Base-by-base conservation (phyloP, 2,113 vertebrate genomes). In the Phrynosoma platyrhinos region DNA sequence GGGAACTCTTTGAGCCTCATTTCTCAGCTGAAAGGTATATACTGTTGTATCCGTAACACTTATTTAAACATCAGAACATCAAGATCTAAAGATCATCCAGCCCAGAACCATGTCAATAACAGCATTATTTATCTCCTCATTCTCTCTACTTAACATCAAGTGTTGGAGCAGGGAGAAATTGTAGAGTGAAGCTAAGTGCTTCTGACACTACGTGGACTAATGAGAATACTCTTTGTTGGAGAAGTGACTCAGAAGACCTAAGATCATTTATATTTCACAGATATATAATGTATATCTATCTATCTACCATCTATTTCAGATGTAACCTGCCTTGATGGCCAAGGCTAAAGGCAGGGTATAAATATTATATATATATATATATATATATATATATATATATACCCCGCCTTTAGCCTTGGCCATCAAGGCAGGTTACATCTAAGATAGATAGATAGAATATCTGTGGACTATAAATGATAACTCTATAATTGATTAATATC, bases 41-140 rank as follows among this genome's bases (percentile, higher is more conserved):
- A 82, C 89, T 90, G 83, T 88, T 91, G 88, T 83, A 83, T 75
- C 82, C 69, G 55, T 66, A 91, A 71, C 27, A 89, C 77, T 88
- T 81, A 89, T 86, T 93, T 95, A 90, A 92, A 89, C 85, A 91
- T 92, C 87, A 87, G 75, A 94, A 94, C 40, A 20, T 94, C 95
- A 90, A 83, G 82, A 89, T 93, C 88, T 89, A 72, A 89, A 93
- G 88, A 87, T 74, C 64, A 30, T 74, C 47, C 79, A 80, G 23
- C 21, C 81, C 77, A 91, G 82, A 89, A 92, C 85, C 80, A 86
- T 93, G 91, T 83, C 86, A 84, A 21, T 93, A 90, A 88, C 75
- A 84, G 76, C 88, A n/a, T 0, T 66, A 55, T 83, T 40, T 40
- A 86, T 89, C 87, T 92, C 82, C 90, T 81, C 66, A 20, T 94